A percentile compares a stretch with the other conserved stretches of the same genome.
phyloP scores from a whole-genome alignment of 1,140 invertebrate species.

The Coptotermes formosanus region DNA sequence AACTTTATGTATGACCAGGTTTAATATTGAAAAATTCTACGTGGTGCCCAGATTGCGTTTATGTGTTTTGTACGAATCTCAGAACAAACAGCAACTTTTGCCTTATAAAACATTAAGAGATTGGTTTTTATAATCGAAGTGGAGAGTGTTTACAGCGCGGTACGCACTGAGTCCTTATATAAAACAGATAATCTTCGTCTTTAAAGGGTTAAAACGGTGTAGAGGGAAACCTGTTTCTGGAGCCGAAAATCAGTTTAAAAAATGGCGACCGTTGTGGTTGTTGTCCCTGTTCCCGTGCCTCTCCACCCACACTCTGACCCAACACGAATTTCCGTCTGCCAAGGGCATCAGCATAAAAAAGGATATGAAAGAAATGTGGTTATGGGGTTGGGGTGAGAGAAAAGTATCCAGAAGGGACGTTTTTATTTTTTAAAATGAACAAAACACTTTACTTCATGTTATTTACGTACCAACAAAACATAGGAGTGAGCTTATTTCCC shows the following conservation, averaged over 20 bases:
- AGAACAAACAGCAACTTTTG: too few species aligned
- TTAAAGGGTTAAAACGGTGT: too few species aligned
- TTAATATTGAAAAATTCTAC: too few species aligned
- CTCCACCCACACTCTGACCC: neutral
- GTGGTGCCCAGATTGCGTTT: too few species aligned
- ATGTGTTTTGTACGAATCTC: too few species aligned
- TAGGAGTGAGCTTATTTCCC: neutral
- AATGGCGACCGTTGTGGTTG: neutral
- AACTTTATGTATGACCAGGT: too few species aligned
- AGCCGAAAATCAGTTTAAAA: neutral
- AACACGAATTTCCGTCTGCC: slow-evolving; percentile 1
- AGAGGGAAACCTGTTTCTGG: neutral
- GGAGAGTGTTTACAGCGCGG: too few species aligned
- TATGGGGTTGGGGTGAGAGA: neutral
- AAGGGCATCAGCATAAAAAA: neutral
- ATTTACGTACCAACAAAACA: neutral
- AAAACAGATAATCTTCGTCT: too few species aligned
- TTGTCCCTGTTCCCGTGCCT: neutral
- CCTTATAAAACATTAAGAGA: too few species aligned
- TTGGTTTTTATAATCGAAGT: too few species aligned
- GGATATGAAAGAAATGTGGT: neutral
- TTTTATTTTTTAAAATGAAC: neutral
- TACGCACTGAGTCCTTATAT: too few species aligned
- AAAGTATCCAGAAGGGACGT: neutral
- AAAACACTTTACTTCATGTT: neutral